Evolutionary conservation across 2,888 invertebrate species (phyloP), one percentile per base, ranked within the genome.

Genomic region (Mesochorus sp.): DNA sequence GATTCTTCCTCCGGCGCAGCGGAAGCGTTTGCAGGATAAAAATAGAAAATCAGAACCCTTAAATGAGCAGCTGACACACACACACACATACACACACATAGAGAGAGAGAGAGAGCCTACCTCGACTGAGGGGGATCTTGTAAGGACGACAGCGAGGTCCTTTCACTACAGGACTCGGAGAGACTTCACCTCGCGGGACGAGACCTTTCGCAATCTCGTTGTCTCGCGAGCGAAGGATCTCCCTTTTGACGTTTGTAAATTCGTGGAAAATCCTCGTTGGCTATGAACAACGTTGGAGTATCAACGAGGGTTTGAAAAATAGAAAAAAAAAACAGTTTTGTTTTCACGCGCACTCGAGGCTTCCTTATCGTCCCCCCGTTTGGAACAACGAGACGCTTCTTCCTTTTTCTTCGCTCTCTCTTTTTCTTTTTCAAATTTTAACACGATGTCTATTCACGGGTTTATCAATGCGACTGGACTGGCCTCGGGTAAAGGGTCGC

Each of bases 401-500:
- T n/a, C 5, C 2, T n/a, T 47, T 44, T 31, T 2, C 3, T 59
- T 59, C 1, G 4, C 1, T 44, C 3, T 44, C 10, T 0, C 1
- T 34, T 62, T 14, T 47, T 34, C 12, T 10, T 21, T 31, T 26
- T 10, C 17, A 24, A 34, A 10, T 42, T 39, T 10, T 3, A 68
- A 75, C 51, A 26, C 28, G 53, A 37, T 49, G 53, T 47, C 66
- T 67, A 55, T 61, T 67, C 67, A 67, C 77, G 67, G 62, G n/a
- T 72, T 62, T 68, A 77, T 42, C 72, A 74, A 57, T 37, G 78
- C 68, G 74, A 78, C 78, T 80, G 81, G 79, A 84, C 85, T 85
- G 83, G 81, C 82, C 83, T 84, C 83, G 84, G n/a, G 85, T 76
- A 80, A 87, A 85, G 88, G 84, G 87, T 88, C 88, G 88, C 87